These are phyloP conservation scores for Ceratotherium simum DNA, from an alignment of 2,113 vertebrate species.

Conservation along the genomic window DNA sequence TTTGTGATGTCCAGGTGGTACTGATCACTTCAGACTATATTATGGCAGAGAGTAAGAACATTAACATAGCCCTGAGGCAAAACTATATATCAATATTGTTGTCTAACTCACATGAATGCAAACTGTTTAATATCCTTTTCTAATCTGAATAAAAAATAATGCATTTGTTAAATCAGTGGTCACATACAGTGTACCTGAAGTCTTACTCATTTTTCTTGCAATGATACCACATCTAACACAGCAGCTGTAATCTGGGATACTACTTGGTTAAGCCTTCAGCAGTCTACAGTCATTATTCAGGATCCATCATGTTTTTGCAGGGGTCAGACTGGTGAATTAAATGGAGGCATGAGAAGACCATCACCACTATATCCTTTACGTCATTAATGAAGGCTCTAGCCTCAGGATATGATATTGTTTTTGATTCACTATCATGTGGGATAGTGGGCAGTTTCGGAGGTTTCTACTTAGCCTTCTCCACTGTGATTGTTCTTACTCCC, in stretches of 20 bases:
- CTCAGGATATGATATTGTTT: background rate
- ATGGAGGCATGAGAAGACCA: background rate
- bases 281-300: background rate
- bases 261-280: background rate
- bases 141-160: background rate
- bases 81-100: background rate
- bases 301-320: background rate
- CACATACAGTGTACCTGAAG: background rate
- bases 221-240: background rate
- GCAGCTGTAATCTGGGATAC: background rate
- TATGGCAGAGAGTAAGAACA: background rate
- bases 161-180: background rate
- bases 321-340: background rate
- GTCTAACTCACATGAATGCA: background rate
- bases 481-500: background rate
- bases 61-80: background rate
- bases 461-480: background rate
- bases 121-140: background rate
- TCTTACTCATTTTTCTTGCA: background rate
- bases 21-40: background rate
- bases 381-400: background rate
- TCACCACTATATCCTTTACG: background rate
- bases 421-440: background rate
- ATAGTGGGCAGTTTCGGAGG: background rate
- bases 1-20: background rate